These are phyloP conservation scores for Eurosta solidaginis DNA, from an alignment of 1,140 invertebrate genomes.

Conservation along the genomic window DNA sequence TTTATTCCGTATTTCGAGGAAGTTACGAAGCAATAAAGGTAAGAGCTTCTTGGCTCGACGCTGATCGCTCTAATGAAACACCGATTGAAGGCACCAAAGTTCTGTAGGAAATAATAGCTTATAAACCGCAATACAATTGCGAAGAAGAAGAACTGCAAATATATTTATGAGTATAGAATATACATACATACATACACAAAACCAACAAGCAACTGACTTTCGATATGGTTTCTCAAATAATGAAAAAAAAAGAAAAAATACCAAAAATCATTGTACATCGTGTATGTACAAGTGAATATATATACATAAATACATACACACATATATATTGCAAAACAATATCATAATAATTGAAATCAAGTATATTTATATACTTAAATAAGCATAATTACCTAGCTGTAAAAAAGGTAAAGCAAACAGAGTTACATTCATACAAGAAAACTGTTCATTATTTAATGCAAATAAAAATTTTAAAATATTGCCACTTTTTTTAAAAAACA, in stretches of 20 bases:
- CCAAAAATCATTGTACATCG: too few species aligned
- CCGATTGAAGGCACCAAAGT: background rate
- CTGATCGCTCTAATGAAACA: background rate
- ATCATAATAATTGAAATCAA: too few species aligned
- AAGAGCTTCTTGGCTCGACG: background rate
- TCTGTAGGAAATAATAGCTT: background rate
- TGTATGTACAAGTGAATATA: too few species aligned
- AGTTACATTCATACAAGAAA: too few species aligned
- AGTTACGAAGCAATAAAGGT: too few species aligned
- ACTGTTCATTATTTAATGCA: slow-evolving; percentile 19
- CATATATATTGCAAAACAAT: too few species aligned
- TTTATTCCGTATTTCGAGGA: too few species aligned
- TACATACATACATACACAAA: slow-evolving; percentile 4
- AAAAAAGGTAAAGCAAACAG: too few species aligned
- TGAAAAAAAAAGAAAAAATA: slow-evolving; percentile 36
- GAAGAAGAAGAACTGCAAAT: background rate
- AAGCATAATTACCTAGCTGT: slow-evolving; percentile 6
- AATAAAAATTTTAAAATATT: slow-evolving; percentile 14
- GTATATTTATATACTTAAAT: slow-evolving; percentile 4
- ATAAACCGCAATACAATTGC: background rate
- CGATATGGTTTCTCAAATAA: slow-evolving; percentile 25
- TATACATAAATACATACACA: slow-evolving; percentile 27
- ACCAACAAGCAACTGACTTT: background rate
- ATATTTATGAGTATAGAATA: background rate
- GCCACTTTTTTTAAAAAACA: background rate